These are phyloP conservation scores for Trissolcus basalis DNA, from an alignment of 1,140 invertebrate species.

Conservation along the genomic window DNA sequence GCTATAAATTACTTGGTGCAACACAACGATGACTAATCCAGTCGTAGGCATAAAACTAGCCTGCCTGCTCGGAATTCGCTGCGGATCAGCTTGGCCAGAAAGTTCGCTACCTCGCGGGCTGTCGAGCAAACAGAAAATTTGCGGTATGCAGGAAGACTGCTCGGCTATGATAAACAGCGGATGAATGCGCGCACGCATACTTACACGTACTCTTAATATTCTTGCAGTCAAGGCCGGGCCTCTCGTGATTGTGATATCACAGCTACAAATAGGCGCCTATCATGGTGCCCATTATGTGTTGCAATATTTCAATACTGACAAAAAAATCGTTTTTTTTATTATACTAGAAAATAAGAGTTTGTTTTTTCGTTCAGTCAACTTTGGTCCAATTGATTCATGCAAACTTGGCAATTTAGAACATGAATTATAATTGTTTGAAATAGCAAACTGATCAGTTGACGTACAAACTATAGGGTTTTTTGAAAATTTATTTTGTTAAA, in stretches of 20 bases:
- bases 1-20: slow-evolving; percentile 28
- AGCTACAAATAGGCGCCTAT: slow-evolving; percentile 32
- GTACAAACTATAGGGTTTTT: too few relatives aligned
- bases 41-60: background rate
- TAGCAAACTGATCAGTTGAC: too few relatives aligned
- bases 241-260: slow-evolving; percentile 22
- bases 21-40: slow-evolving; percentile 37
- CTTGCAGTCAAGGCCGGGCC: slow-evolving; percentile 34
- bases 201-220: slow-evolving; percentile 15
- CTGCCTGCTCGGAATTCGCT: slow-evolving; percentile 31
- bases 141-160: slow-evolving; percentile 42
- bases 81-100: slow-evolving; percentile 29
- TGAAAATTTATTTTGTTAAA: too few relatives aligned
- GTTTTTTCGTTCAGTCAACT: too few relatives aligned
- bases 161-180: slow-evolving; percentile 29
- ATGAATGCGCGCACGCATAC: slow-evolving; percentile 22
- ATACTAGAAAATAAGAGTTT: too few relatives aligned
- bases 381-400: too few relatives aligned
- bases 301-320: slow-evolving; percentile 1
- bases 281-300: slow-evolving; percentile 32
- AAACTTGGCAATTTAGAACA: too few relatives aligned
- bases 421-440: too few relatives aligned
- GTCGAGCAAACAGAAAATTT: slow-evolving; percentile 11
- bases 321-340: too few relatives aligned
- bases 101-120: slow-evolving; percentile 33